Conservation (phyloP, 2,113 vertebrate species). For the Aspiorhynchus laticeps region DNA sequence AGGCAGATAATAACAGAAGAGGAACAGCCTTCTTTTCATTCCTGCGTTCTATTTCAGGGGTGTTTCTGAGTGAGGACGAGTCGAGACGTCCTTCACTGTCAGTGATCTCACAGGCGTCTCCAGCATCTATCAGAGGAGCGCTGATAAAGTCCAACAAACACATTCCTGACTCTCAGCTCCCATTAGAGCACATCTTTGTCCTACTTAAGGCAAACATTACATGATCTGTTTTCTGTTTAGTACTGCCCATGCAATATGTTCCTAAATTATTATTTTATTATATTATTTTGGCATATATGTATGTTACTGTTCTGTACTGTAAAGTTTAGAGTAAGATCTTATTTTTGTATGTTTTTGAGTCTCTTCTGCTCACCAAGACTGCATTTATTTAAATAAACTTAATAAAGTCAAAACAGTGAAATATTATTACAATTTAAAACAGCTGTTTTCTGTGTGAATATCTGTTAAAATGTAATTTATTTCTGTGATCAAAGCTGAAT, state of each 20-base stretch:
- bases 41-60: conserved; percentile 47
- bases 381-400: background rate
- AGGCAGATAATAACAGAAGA: background rate
- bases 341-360: background rate
- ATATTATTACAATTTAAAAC: background rate
- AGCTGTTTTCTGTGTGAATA: background rate
- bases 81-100: conserved; percentile 7
- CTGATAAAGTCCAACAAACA: conserved; percentile 36
- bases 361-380: background rate
- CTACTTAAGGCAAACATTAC: background rate
- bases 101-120: conserved; percentile 16
- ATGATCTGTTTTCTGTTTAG: background rate
- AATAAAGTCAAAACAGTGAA: background rate
- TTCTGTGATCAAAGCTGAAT: background rate
- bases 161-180: background rate
- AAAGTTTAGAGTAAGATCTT: background rate
- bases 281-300: background rate
- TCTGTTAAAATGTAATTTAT: background rate
- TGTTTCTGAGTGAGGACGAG: conserved; percentile 44
- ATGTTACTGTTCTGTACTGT: background rate
- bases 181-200: background rate
- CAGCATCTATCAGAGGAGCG: conserved; percentile 28
- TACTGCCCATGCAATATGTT: background rate
- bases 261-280: background rate
- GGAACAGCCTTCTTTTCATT: conserved; percentile 17